Base-by-base conservation (phyloP, 2,113 vertebrate species). In the Alaudala cheleensis region DNA sequence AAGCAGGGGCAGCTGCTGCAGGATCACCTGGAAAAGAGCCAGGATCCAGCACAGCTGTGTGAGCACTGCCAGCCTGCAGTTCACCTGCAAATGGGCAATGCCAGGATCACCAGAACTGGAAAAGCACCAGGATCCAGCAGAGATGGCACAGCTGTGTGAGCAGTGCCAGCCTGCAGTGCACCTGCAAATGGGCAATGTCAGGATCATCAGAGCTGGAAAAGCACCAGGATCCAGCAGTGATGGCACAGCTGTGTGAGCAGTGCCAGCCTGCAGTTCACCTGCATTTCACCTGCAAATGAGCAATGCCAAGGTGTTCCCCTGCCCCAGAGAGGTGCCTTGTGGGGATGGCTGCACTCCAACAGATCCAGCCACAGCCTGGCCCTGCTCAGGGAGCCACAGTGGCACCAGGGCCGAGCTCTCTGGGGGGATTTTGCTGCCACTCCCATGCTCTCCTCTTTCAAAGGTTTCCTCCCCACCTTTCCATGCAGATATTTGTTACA, bases 261-360 rank as follows among this genome's bases (percentile, higher is more conserved):
- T n/a, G n/a, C n/a, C n/a, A n/a, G n/a, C n/a, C n/a, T n/a, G n/a
- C n/a, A n/a, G n/a, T n/a, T n/a, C n/a, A n/a, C n/a, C n/a, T n/a
- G n/a, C n/a, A n/a, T n/a, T n/a, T n/a, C n/a, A n/a, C n/a, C n/a
- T n/a, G n/a, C n/a, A n/a, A n/a, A n/a, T n/a, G 33, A 37, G 26
- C 14, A 1, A 2, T 24, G 22, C 6, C 4, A 37, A 31, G 81
- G 57, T 8, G 16, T 47, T 69, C 18, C 56, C 29, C 19, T 17
- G 29, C 34, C 33, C 2, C 11, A 16, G 34, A 17, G 67, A 15
- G 8, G 11, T 20, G 47, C 31, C 28, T 14, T 5, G 31, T 12
- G 51, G 12, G 39, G 40, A 2, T 24, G 33, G 3, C n/a, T 28
- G 23, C 33, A 6, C 77, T 31, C 18, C 3, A 1, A 1, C 0